Percentiles rank a stretch among this genome's conserved stretches.
Evolutionary conservation across 1,140 invertebrate species (phyloP).

Genomic region (Belonocnema kinseyi): DNA sequence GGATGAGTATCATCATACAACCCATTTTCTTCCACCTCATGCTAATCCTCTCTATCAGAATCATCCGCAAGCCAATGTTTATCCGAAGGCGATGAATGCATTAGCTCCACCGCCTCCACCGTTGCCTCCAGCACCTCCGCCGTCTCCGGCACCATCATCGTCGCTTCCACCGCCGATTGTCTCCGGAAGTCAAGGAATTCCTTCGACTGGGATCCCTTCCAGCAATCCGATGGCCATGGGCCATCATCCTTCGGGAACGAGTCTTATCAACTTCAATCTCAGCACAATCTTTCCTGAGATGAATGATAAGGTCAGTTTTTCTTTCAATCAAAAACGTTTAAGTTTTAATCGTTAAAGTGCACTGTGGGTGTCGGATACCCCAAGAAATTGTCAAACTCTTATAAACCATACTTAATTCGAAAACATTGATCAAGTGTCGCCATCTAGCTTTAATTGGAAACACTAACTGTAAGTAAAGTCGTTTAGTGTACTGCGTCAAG

Average conservation of each 20-base stretch:
- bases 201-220: slow-evolving; percentile 47
- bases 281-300: slow-evolving; percentile 84
- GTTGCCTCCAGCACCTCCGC: slow-evolving; percentile 49
- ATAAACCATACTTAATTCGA: too few relatives aligned
- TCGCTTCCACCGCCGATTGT: slow-evolving; percentile 49
- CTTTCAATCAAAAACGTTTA: too few relatives aligned
- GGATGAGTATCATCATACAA: slow-evolving; percentile 70
- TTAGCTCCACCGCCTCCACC: slow-evolving; percentile 60
- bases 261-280: slow-evolving; percentile 82
- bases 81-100: slow-evolving; percentile 63
- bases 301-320: slow-evolving; percentile 78
- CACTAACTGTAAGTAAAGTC: too few relatives aligned
- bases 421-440: too few relatives aligned
- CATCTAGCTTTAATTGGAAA: too few relatives aligned
- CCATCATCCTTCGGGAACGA: slow-evolving; percentile 75
- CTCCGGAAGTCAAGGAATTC: slow-evolving; percentile 51
- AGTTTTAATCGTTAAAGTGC: too few relatives aligned
- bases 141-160: slow-evolving; percentile 47
- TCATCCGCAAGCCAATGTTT: slow-evolving; percentile 66
- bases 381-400: too few relatives aligned
- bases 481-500: too few relatives aligned
- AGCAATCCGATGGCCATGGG: slow-evolving; percentile 65
- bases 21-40: slow-evolving; percentile 59
- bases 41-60: slow-evolving; percentile 70
- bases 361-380: too few relatives aligned